These are phyloP conservation scores for Caenorhabditis uteleia DNA, from an alignment of 2,888 invertebrate species.

Conservation along the genomic window DNA sequence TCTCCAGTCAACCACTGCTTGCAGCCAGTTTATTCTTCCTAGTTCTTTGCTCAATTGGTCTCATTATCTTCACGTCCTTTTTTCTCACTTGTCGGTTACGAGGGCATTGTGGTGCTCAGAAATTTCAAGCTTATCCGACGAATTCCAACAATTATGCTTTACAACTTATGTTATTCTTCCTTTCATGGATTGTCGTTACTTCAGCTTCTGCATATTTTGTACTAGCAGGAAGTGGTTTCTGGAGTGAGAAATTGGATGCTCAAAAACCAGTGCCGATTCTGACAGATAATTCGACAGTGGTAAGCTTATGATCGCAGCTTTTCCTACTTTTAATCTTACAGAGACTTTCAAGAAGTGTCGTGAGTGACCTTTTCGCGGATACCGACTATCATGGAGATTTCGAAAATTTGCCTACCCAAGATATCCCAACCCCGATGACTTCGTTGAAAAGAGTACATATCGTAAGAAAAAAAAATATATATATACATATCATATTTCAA, in stretches of 20 bases:
- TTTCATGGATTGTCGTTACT: conserved; percentile 39
- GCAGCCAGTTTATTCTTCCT: conserved; percentile 36
- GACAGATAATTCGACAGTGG: conserved; percentile 11
- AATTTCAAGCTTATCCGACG: conserved; percentile 48
- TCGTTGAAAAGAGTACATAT: conserved; percentile 20
- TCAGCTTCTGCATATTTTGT: conserved; percentile 27
- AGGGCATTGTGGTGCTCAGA: conserved; percentile 46
- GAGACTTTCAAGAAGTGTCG: conserved; percentile 25
- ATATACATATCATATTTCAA: neutral
- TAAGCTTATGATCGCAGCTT: neutral
- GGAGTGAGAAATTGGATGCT: conserved; percentile 28
- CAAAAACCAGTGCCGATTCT: conserved; percentile 9
- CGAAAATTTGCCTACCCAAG: conserved; percentile 16
- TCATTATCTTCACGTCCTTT: conserved; percentile 28
- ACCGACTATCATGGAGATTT: conserved; percentile 47
- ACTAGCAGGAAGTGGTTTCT: conserved; percentile 24
- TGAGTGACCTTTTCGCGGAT: conserved; percentile 41
- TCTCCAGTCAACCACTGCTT: conserved; percentile 41
- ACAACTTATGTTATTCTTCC: conserved; percentile 37
- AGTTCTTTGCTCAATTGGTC: conserved; percentile 20
- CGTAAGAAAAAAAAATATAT: conserved; percentile 22
- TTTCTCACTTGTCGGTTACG: conserved; percentile 40
- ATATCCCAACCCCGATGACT: conserved; percentile 3
- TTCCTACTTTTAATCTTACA: conserved; percentile 8
- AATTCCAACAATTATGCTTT: conserved; percentile 35